phyloP scores from a whole-genome alignment of 1,140 invertebrate genomes.

The honey bee (Apis mellifera) region DNA sequence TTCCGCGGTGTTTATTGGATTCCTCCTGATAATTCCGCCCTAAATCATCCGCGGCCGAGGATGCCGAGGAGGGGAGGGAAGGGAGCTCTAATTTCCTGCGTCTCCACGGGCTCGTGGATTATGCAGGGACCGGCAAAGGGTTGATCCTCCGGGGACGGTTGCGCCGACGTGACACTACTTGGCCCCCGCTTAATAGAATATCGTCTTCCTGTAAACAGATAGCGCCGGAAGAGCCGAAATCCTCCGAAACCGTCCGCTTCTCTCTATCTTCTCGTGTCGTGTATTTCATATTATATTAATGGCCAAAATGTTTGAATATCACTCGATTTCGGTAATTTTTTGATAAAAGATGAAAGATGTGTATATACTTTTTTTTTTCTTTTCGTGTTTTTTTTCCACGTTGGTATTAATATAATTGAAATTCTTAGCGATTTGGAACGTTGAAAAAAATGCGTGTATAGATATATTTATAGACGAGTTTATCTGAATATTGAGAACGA shows the following conservation, averaged over 20 bases:
- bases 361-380: too few relatives aligned
- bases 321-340: too few relatives aligned
- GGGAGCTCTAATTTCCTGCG: conserved; percentile 78
- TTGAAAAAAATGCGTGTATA: too few relatives aligned
- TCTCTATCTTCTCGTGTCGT: too few relatives aligned
- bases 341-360: too few relatives aligned
- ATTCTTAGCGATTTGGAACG: too few relatives aligned
- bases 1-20: conserved; percentile 79
- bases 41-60: conserved; percentile 74
- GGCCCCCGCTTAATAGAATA: conserved; percentile 77
- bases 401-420: too few relatives aligned
- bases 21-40: conserved; percentile 78
- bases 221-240: conserved; percentile 47
- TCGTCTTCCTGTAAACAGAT: conserved; percentile 68
- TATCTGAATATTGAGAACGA: too few relatives aligned
- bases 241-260: not conserved
- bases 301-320: too few relatives aligned
- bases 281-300: too few relatives aligned
- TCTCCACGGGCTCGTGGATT: conserved; percentile 81
- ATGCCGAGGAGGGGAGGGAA: conserved; percentile 15
- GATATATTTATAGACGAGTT: too few relatives aligned
- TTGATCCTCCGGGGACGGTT: conserved; percentile 78
- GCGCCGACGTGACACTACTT: conserved; percentile 77
- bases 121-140: conserved; percentile 78
- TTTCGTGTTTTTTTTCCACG: too few relatives aligned